Base-by-base conservation (phyloP, 2,113 vertebrate genomes). In the Poicephalus gulielmi region DNA sequence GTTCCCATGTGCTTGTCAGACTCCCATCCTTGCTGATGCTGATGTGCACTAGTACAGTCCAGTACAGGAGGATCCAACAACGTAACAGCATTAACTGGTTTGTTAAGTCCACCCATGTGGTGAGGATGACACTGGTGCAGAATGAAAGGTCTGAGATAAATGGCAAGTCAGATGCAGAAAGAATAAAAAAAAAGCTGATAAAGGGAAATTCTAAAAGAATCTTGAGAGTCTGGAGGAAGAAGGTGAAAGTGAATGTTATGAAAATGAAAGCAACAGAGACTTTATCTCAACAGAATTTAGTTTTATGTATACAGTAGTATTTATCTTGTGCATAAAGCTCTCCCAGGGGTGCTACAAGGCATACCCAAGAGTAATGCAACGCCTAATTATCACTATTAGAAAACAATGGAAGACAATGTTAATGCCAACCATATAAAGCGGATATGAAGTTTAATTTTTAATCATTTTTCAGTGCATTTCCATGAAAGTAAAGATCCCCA, bases 361-460 rank as follows among this genome's bases (percentile, higher is more conserved):
- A 49, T 81, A 88, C 83, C 64, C 43, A 31, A 50, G 76, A 70
- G 86, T 88, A 94, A 80, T 81, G 79, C 91, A 93, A 78, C 79
- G 81, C 60, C 60, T 93, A 83, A 93, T 90, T 96, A 92, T 93
- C 7, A 2, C 50, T 83, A 81, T 95, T 93, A 93, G 94, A 88
- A 95, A 74, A 92, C 88, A 92, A 80, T 77, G 60, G 59, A 78
- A 93, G 90, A 93, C 44, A 85, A 23, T n/a, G 73, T 88, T 95
- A 94, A 88, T 90, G 79, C 67, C 1, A 4, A 93, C 74, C 66
- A 31, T 64, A 90, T 24, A 88, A 75, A 86, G 62, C 24, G 35
- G 95, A 79, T 62, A 80, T 63, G 66, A 91, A 80, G 49, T 90
- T 94, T 88, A 92, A 81, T 90, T 95, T 94, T 90, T 83, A 91